Conservation (phyloP, 2,113 vertebrate species). For the Coturnix japonica region DNA sequence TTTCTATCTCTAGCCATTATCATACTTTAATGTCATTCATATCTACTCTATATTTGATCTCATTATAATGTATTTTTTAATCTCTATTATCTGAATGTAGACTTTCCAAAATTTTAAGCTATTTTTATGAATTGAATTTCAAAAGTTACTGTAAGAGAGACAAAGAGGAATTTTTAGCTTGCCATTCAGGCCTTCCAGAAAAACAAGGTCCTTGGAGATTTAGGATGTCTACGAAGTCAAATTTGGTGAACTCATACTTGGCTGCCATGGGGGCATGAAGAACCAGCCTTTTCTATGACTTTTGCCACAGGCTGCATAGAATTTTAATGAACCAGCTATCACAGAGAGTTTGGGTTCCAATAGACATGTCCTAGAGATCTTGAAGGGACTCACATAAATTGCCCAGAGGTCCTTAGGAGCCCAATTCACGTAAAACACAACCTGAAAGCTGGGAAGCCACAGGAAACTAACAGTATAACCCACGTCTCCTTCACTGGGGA, state of each 20-base stretch:
- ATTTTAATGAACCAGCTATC: background rate
- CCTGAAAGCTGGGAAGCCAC: background rate
- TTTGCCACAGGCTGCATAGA: background rate
- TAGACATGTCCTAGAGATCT: background rate
- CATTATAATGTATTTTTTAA: background rate
- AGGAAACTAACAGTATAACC: background rate
- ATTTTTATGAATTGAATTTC: background rate
- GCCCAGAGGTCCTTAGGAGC: background rate
- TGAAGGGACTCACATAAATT: background rate
- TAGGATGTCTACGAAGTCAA: background rate
- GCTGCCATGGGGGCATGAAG: rapidly evolving
- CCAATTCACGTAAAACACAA: background rate
- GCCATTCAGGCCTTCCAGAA: background rate
- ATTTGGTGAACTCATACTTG: background rate
- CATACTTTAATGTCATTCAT: background rate
- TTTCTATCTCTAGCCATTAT: background rate
- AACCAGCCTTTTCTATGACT: background rate
- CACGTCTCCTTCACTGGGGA: background rate
- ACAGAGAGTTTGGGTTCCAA: background rate
- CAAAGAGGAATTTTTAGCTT: background rate
- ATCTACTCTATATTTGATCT: background rate
- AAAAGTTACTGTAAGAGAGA: background rate
- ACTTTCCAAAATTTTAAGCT: background rate
- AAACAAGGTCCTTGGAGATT: background rate
- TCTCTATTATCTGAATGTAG: background rate